Evolutionary conservation across 2,113 vertebrate species (phyloP), one percentile per base, ranked within the genome.

Genomic region (Gadus macrocephalus): DNA sequence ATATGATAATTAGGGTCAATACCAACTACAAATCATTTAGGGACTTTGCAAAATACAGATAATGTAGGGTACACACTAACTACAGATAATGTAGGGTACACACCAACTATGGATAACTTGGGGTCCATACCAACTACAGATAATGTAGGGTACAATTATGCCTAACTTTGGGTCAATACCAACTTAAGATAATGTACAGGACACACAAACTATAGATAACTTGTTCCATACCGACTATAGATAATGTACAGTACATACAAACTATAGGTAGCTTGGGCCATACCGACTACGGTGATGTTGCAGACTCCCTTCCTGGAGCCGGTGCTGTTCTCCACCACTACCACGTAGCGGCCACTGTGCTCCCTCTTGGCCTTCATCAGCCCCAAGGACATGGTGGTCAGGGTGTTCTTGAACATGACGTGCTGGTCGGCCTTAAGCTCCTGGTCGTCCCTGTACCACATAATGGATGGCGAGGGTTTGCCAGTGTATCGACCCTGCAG

Each of bases 331-430:
- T 98, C 97, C 38, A 98, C 91, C 74, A 92, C 85, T 60, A 99
- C 97, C 85, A 92, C 91, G 1, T 99, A 99, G 92, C 89, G 94
- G 77, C 97, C 97, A 16, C 96, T 95, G 84, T 99, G 96, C 55
- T 88, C 87, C 25, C 97, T 93, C 78, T 93, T 74, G 53, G 94
- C 93, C 86, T 98, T 99, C 74, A 93, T 87, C 70, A 97, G 84
- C 28, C 93, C 95, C 27, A 99, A 85, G 8, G 93, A 93, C 86
- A 98, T 91, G 64, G 93, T 96, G 31, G 85, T 90, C 2, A 92
- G 90, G 11, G 95, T 96, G 77, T 92, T 98, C 81, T 95, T 92
- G 71, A 98, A 94, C 73, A 93, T 92, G 42, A 90, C 81, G 58
- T 95, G 94, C 28, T 95, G 86, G 82, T 96, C 89, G 71, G 94